Percentiles rank a stretch among this genome's conserved stretches.
Conservation (phyloP, 64 coral and sea anemone genomes). For the Montipora sp. region DNA sequence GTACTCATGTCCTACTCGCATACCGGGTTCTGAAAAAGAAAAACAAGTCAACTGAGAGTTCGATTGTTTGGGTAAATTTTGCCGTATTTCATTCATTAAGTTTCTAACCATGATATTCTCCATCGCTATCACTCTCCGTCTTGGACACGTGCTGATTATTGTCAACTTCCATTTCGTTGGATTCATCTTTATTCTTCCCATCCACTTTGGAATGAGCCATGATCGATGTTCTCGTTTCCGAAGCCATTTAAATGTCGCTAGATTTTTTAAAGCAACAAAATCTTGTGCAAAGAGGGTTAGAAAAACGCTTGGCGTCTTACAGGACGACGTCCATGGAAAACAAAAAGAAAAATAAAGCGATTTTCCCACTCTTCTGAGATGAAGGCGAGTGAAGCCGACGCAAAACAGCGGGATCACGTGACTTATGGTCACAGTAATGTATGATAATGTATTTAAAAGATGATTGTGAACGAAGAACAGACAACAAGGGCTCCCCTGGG, state of each 20-base stretch:
- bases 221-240: slow-evolving; percentile 51
- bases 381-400: slow-evolving; percentile 24
- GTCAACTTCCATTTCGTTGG: slow-evolving; percentile 56
- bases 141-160: slow-evolving; percentile 74
- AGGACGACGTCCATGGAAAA: slow-evolving; percentile 9
- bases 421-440: background rate
- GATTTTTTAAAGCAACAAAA: too few relatives aligned
- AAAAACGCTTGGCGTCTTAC: background rate
- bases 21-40: slow-evolving; percentile 77
- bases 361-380: slow-evolving; percentile 43
- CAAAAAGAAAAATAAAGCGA: slow-evolving; percentile 38
- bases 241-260: slow-evolving; percentile 53
- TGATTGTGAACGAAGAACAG: too few relatives aligned
- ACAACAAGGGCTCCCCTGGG: too few relatives aligned
- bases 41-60: background rate
- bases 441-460: slow-evolving; percentile 18
- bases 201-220: slow-evolving; percentile 66
- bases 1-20: slow-evolving; percentile 82
- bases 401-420: slow-evolving; percentile 27
- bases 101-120: slow-evolving; percentile 75
- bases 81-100: slow-evolving; percentile 1
- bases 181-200: slow-evolving; percentile 74
- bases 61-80: background rate
- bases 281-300: background rate
- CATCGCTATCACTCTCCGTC: slow-evolving; percentile 68